Evolutionary conservation across 2,113 vertebrate species (phyloP).

Genomic region (Erythrolamprus reginae): DNA sequence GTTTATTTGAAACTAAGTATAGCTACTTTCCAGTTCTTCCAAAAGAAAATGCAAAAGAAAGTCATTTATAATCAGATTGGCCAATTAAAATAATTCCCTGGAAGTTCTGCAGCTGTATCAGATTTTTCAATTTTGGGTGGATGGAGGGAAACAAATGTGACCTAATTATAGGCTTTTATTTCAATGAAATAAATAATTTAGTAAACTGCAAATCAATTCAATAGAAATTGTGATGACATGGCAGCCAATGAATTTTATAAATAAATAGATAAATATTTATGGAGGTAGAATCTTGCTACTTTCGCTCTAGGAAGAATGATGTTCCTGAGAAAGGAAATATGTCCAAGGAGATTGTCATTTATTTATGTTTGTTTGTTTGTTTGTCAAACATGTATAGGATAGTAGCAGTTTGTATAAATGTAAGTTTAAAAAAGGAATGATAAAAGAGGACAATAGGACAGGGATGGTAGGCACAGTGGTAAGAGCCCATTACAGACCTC

Average conservation of each 20-base stretch:
- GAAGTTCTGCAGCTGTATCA: conserved; percentile 22
- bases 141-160: not conserved
- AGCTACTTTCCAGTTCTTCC: conserved; percentile 36
- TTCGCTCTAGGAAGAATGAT: conserved; percentile 33
- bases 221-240: not conserved
- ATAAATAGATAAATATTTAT: not conserved
- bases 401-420: too few species aligned
- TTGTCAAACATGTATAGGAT: too few species aligned
- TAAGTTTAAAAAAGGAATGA: too few species aligned
- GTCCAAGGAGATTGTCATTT: too few species aligned
- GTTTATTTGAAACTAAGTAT: conserved; percentile 28
- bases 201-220: not conserved
- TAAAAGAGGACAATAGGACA: too few species aligned
- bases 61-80: conserved; percentile 29
- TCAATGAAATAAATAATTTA: conserved; percentile 10
- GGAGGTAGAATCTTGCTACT: conserved; percentile 31
- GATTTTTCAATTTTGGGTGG: not conserved
- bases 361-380: too few species aligned
- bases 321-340: conserved; percentile 1
- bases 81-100: not conserved
- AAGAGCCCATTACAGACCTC: too few species aligned
- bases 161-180: not conserved
- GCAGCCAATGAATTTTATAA: not conserved
- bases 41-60: conserved; percentile 22
- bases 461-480: too few species aligned